Evolutionary conservation across 1,140 invertebrate species (phyloP).

Genomic region (Heliconius congener): DNA sequence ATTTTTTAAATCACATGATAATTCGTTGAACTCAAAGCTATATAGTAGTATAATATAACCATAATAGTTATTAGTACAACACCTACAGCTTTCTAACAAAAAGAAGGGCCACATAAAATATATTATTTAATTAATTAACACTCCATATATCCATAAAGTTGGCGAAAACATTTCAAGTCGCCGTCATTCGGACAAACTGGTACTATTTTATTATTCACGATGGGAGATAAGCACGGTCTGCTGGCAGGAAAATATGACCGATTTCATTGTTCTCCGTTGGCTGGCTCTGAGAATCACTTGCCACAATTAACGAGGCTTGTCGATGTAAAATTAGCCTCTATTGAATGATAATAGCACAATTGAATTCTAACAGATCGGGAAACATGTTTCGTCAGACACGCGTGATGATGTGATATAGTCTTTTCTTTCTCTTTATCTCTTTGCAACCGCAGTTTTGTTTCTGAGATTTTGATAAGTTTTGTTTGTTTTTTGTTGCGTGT

Average conservation of each 20-base stretch:
- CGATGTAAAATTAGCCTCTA: constrained; percentile 72
- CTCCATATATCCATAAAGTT: constrained; percentile 45
- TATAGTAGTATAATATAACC: not conserved
- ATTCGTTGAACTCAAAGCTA: not conserved
- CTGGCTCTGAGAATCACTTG: constrained; percentile 73
- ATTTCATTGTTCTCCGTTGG: constrained; percentile 75
- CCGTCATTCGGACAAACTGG: constrained; percentile 65
- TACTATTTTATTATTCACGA: constrained; percentile 69
- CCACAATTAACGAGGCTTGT: constrained; percentile 78
- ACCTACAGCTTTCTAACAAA: not conserved
- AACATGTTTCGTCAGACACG: constrained; percentile 18
- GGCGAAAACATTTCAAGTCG: constrained; percentile 64
- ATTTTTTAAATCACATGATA: not conserved
- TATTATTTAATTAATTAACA: constrained; percentile 24
- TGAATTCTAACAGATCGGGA: constrained; percentile 48
- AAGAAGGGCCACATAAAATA: not conserved
- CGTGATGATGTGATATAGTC: not conserved
- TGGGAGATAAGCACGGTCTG: constrained; percentile 75
- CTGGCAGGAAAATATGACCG: constrained; percentile 77
- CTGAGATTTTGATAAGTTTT: not conserved
- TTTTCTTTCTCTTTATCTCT: not conserved
- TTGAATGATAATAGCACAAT: constrained; percentile 71
- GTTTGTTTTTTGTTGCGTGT: not conserved
- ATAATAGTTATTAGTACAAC: not conserved
- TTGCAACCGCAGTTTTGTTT: not conserved